phyloP scores from a whole-genome alignment of 2,113 vertebrate genomes.

The Rhizomys pruinosus region DNA sequence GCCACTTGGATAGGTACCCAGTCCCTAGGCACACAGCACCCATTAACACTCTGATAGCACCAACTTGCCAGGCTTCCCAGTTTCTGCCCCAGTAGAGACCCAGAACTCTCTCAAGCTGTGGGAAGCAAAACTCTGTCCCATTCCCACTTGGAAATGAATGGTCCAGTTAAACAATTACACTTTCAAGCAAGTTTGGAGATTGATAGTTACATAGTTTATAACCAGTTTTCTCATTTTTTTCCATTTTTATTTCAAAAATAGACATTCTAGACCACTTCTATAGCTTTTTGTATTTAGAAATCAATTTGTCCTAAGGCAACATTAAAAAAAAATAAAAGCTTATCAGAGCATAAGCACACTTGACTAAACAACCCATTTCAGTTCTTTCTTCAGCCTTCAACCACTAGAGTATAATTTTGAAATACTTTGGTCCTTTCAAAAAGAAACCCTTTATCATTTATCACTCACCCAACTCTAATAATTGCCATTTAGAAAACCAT shows the following conservation, averaged over 20 bases:
- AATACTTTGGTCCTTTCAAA: not conserved
- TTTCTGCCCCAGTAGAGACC: fast-evolving
- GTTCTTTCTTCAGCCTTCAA: not conserved
- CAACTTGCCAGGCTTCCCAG: not conserved
- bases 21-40: not conserved
- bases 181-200: not conserved
- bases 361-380: not conserved
- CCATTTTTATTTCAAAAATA: not conserved
- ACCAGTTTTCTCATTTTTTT: not conserved
- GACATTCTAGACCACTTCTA: not conserved
- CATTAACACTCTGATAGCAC: not conserved
- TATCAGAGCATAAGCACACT: not conserved
- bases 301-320: not conserved
- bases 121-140: not conserved
- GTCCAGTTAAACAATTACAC: not conserved
- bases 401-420: not conserved
- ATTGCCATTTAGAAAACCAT: not conserved
- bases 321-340: not conserved
- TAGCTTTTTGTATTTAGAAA: not conserved
- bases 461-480: not conserved
- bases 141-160: not conserved
- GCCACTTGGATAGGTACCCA: fast-evolving
- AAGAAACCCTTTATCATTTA: not conserved
- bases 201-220: not conserved
- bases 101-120: not conserved